Evolutionary conservation across 2,888 invertebrate species (phyloP), one percentile per base, ranked within the genome.

Genomic region (Tetheella fluctuosa): DNA sequence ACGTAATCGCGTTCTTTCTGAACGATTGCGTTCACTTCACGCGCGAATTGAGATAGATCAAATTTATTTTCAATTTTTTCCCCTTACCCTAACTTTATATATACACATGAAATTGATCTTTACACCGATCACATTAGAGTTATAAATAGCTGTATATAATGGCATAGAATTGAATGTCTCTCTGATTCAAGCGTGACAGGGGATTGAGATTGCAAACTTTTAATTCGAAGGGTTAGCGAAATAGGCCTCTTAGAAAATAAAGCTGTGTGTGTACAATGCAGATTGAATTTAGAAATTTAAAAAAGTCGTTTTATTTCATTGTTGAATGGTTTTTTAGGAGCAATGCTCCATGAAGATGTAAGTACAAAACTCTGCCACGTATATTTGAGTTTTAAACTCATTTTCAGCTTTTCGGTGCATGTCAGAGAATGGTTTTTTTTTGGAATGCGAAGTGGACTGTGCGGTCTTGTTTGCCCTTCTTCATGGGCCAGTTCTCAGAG

Each of bases 21-120:
- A 84, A 70, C 85, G 88, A 90, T 88, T 87, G 86, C 81, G 64
- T 77, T 71, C 74, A 69, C 80, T 80, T 80, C 84, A 81, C 86
- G 88, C 81, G 74, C 76, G 80, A 80, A 71, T 83, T 80, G 74
- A 71, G 67, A 80, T 74, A 75, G 83, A 88, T 89, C 90, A 87
- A 55, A 91, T 91, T 88, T 90, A 88, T 89, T 90, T 90, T 89
- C 89, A 89, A 90, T 90, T 91, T 90, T 88, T 88, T 76, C 70
- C 74, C 75, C 67, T 71, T 71, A 71, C 73, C 65, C 76, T 61
- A 66, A 59, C 68, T 69, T 61, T 20, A 39, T n/a, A 57, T 10
- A 28, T 37, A 60, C 25, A 25, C 20, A 12, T 20, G 23, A 55
- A 34, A 20, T 55, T 34, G 55, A 55, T 20, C 55, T 55, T n/a